A percentile compares a stretch with the other conserved stretches of the same genome.
Evolutionary conservation across 1,140 invertebrate species (phyloP).

Genomic region (Drosophila ambigua): DNA sequence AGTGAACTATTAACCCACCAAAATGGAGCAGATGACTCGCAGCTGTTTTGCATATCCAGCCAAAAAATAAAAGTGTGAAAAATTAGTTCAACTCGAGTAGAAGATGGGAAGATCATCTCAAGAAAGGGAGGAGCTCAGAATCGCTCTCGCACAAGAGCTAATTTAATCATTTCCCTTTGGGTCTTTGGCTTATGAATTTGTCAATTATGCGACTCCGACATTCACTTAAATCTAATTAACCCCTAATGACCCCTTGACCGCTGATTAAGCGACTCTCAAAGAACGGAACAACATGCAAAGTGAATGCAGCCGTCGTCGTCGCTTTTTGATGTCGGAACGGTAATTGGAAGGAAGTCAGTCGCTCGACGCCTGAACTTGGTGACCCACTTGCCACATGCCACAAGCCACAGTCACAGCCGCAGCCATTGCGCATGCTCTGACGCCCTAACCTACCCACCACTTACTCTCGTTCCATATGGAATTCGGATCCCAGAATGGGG

Average conservation of each 20-base stretch:
- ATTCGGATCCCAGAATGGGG: conserved; percentile 1
- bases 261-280: conserved; percentile 62
- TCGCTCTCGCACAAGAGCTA: conserved; percentile 37
- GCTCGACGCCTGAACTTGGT: conserved; percentile 66
- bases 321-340: conserved; percentile 55
- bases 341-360: conserved; percentile 54
- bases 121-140: conserved; percentile 12
- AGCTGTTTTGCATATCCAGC: conserved; percentile 58
- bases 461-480: not conserved
- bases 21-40: conserved; percentile 8
- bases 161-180: conserved; percentile 61
- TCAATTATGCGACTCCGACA: conserved; percentile 70
- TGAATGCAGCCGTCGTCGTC: conserved; percentile 31
- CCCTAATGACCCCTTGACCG: conserved; percentile 71
- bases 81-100: not conserved
- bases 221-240: conserved; percentile 83
- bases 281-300: conserved; percentile 72
- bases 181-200: conserved; percentile 24
- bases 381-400: conserved; percentile 50
- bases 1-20: conserved; percentile 44
- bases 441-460: conserved; percentile 72
- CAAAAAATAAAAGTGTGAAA: conserved; percentile 22
- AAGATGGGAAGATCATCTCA: conserved; percentile 15
- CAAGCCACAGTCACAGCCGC: not conserved
- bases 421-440: conserved; percentile 47